Conservation (phyloP, 2,888 invertebrate species). For the Mechanitis mazaeus region DNA sequence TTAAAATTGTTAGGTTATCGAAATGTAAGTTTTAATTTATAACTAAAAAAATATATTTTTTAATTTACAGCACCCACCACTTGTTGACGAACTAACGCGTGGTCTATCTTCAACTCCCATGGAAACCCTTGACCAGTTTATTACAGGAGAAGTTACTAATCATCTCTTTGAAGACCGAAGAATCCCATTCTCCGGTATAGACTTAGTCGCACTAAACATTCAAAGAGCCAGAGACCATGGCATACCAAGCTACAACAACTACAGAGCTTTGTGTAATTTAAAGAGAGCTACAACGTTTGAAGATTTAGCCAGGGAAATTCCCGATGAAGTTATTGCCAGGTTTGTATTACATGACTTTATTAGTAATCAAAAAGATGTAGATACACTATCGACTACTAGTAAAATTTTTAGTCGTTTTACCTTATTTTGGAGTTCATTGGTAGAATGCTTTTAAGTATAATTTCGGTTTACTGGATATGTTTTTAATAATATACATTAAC, state of each 20-base stretch:
- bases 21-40: neutral
- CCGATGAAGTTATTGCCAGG: conserved; percentile 86
- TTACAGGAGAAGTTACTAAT: conserved; percentile 95
- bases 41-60: neutral
- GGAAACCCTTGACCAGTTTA: conserved; percentile 95
- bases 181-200: conserved; percentile 94
- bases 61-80: conserved; percentile 76
- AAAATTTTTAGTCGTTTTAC: neutral
- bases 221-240: conserved; percentile 94
- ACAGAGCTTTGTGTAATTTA: conserved; percentile 92
- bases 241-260: conserved; percentile 91
- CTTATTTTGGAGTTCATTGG: no score
- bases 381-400: neutral
- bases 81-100: conserved; percentile 90
- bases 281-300: conserved; percentile 90
- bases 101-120: conserved; percentile 92
- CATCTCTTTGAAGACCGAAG: conserved; percentile 94
- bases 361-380: neutral
- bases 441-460: neutral
- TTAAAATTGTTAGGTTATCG: no score
- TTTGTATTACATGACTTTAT: conserved; percentile 29
- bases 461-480: no score
- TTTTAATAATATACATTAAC: neutral
- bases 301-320: conserved; percentile 91
- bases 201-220: conserved; percentile 93